These are phyloP conservation scores for Drepana arcuata DNA, from an alignment of 1,140 invertebrate genomes.

Conservation along the genomic window DNA sequence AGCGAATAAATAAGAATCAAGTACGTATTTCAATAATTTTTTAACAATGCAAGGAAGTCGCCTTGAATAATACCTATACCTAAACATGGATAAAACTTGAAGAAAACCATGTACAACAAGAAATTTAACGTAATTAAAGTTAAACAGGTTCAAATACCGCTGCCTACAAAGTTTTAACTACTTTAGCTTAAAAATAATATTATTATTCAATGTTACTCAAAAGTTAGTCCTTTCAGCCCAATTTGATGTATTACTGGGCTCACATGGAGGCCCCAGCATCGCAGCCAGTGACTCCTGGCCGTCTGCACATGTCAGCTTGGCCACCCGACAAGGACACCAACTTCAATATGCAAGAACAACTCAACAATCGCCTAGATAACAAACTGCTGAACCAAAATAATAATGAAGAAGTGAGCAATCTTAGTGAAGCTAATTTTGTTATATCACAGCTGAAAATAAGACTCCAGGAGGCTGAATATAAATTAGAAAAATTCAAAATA, in stretches of 20 bases:
- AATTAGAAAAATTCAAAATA: slow-evolving; percentile 72
- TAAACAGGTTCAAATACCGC: too few relatives aligned
- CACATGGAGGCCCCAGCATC: slow-evolving; percentile 81
- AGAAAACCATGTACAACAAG: too few relatives aligned
- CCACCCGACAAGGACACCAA: slow-evolving; percentile 44
- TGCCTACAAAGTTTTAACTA: too few relatives aligned
- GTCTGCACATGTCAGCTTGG: slow-evolving; percentile 54
- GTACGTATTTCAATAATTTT: too few relatives aligned
- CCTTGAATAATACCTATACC: too few relatives aligned
- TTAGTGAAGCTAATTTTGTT: slow-evolving; percentile 51
- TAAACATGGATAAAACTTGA: too few relatives aligned
- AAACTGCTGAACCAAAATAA: slow-evolving; percentile 35
- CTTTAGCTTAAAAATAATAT: too few relatives aligned
- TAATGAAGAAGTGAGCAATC: slow-evolving; percentile 50
- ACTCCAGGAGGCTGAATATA: slow-evolving; percentile 65
- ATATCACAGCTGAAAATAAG: slow-evolving; percentile 57
- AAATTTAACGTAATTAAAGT: too few relatives aligned
- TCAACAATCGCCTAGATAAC: slow-evolving; percentile 21
- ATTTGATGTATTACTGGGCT: slow-evolving; percentile 91
- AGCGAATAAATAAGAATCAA: too few relatives aligned
- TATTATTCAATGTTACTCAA: too few relatives aligned
- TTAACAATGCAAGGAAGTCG: too few relatives aligned
- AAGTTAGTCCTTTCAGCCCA: slow-evolving; percentile 82
- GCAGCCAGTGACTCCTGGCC: slow-evolving; percentile 80
- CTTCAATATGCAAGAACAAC: slow-evolving; percentile 10